Evolutionary conservation across 2,797 vertebrate species (phyloP).

Genomic region (Xenentodon cancila): DNA sequence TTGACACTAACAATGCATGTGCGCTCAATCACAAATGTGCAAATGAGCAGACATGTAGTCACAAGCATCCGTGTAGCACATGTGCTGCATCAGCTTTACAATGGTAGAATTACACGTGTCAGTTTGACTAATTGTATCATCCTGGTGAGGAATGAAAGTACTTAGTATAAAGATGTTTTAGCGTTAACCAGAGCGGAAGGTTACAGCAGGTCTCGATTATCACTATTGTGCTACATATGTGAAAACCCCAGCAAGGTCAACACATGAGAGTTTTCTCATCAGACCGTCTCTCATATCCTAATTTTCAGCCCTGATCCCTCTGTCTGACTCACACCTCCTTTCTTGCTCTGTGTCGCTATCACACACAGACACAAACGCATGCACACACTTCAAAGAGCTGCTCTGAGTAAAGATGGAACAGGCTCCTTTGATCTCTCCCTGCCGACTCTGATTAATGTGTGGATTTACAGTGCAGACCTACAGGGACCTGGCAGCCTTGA

Average conservation of each 20-base stretch:
- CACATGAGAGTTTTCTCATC: conserved; percentile 40
- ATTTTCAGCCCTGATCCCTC: conserved; percentile 46
- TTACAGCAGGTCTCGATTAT: conserved; percentile 33
- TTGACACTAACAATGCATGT: conserved; percentile 35
- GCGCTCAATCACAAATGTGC: not conserved
- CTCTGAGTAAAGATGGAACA: conserved; percentile 84
- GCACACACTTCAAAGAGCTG: conserved; percentile 85
- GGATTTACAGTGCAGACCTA: conserved; percentile 87
- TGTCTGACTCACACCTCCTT: conserved; percentile 31
- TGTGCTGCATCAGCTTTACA: conserved; percentile 10
- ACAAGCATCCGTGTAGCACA: not conserved
- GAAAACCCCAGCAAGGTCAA: conserved; percentile 28
- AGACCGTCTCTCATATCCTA: conserved; percentile 48
- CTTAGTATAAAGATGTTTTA: conserved; percentile 4
- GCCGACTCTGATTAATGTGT: conserved; percentile 87
- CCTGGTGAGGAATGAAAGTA: not conserved
- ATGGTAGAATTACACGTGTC: not conserved
- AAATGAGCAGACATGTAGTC: not conserved
- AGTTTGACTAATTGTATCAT: not conserved
- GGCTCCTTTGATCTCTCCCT: conserved; percentile 89
- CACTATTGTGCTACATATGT: conserved; percentile 23
- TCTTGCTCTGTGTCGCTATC: conserved; percentile 13
- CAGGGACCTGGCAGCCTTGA: conserved; percentile 81
- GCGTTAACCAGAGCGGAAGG: conserved; percentile 13
- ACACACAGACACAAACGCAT: conserved; percentile 39